Evolutionary conservation across 2,113 vertebrate species (phyloP).

Genomic region (Rhizomys pruinosus): DNA sequence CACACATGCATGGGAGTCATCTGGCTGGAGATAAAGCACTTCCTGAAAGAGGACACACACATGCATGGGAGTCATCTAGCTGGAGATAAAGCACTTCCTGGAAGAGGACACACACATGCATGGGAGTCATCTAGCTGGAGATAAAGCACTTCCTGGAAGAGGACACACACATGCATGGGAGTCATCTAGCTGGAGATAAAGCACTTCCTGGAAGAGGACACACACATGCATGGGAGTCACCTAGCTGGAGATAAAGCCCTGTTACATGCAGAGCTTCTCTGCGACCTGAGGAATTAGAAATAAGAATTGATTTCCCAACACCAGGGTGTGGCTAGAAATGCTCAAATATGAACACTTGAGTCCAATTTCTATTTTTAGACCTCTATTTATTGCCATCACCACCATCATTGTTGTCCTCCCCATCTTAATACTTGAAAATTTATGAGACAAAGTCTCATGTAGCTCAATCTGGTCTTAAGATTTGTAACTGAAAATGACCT

Average conservation of each 20-base stretch:
- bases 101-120: constrained; percentile 69
- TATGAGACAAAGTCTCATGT: not conserved
- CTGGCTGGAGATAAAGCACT: constrained; percentile 92
- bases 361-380: not conserved
- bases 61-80: not conserved
- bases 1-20: constrained; percentile 20
- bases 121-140: not conserved
- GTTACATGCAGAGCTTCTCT: not conserved
- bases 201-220: constrained; percentile 94
- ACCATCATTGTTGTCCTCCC: not conserved
- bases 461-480: not conserved
- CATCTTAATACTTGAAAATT: not conserved
- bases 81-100: constrained; percentile 99
- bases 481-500: no score
- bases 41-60: constrained; percentile 88
- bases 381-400: no score
- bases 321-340: not conserved
- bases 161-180: constrained; percentile 54
- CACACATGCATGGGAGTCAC: constrained; percentile 19
- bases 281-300: not conserved
- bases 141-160: constrained; percentile 97
- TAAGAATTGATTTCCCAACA: not conserved
- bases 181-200: not conserved
- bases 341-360: not conserved
- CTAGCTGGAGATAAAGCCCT: not conserved